Evolutionary conservation across 2,888 invertebrate species (phyloP).

Genomic region (Rhamnusium bicolor): DNA sequence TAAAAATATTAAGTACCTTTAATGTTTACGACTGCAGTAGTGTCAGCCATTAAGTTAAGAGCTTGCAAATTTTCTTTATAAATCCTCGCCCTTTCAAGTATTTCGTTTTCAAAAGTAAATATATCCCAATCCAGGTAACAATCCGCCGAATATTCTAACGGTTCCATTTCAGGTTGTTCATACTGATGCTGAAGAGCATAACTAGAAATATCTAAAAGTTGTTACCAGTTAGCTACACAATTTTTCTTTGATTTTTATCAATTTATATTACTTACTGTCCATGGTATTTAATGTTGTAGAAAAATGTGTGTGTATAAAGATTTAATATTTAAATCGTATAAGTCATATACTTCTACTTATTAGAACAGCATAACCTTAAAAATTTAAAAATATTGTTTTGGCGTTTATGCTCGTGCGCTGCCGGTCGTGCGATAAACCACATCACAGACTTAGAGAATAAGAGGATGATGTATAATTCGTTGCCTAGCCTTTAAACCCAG

Average conservation of each 20-base stretch:
- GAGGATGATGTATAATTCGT: no score
- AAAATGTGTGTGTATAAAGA: background rate
- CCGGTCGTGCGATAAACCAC: no score
- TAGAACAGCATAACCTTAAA: no score
- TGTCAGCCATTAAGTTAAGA: background rate
- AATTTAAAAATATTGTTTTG: no score
- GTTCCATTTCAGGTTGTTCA: background rate
- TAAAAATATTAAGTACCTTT: background rate
- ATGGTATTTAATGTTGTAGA: background rate
- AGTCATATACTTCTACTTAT: no score
- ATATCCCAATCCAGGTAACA: slow-evolving; percentile 30
- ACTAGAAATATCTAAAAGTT: background rate
- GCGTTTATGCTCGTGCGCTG: no score
- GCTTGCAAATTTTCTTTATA: background rate
- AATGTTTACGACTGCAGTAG: background rate
- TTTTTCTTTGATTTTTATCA: background rate
- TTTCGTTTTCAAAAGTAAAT: slow-evolving; percentile 17
- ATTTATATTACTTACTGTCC: background rate
- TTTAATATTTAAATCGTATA: no score
- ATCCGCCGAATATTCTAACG: slow-evolving; percentile 14
- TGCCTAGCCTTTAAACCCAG: no score
- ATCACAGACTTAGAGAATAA: no score
- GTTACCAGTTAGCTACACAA: background rate
- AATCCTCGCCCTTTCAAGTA: slow-evolving; percentile 7
- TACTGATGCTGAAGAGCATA: background rate